A percentile compares a stretch with the other conserved stretches of the same genome.
These are phyloP conservation scores for Halcyon chelicuti DNA, from an alignment of 2,797 vertebrate species.

Conservation along the genomic window DNA sequence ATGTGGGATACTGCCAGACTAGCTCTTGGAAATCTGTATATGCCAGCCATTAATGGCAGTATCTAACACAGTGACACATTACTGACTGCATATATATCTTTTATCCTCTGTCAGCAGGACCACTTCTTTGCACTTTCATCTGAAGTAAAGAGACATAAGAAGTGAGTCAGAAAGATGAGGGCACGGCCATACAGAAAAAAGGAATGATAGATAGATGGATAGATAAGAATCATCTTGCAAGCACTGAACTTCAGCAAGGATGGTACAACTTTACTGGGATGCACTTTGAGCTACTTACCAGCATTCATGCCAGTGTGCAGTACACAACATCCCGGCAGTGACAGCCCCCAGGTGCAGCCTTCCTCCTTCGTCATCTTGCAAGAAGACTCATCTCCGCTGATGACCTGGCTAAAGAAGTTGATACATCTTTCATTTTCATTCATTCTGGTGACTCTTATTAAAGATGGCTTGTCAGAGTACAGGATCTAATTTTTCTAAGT, in stretches of 20 bases:
- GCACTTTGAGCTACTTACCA: background rate
- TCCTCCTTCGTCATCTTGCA: background rate
- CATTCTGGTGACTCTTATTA: background rate
- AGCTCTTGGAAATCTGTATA: background rate
- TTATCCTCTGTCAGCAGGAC: background rate
- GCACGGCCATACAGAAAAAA: background rate
- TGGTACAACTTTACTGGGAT: background rate
- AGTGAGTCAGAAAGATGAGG: background rate
- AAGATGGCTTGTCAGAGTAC: background rate
- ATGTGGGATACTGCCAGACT: background rate
- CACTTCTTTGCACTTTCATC: background rate
- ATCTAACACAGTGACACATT: background rate
- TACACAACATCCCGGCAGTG: background rate
- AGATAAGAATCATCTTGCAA: background rate
- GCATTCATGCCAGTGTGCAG: background rate
- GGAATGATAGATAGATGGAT: background rate
- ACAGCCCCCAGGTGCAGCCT: background rate
- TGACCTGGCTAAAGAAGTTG: background rate
- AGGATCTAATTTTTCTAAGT: background rate
- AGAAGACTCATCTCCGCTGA: background rate
- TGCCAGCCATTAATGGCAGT: background rate
- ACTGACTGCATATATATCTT: background rate
- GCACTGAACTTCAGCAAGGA: background rate
- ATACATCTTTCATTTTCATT: background rate
- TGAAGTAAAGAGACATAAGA: background rate